Percentiles rank a stretch among this genome's conserved stretches.
These are phyloP conservation scores for Argyrosomus regius DNA, from an alignment of 2,797 vertebrate species.

Conservation along the genomic window DNA sequence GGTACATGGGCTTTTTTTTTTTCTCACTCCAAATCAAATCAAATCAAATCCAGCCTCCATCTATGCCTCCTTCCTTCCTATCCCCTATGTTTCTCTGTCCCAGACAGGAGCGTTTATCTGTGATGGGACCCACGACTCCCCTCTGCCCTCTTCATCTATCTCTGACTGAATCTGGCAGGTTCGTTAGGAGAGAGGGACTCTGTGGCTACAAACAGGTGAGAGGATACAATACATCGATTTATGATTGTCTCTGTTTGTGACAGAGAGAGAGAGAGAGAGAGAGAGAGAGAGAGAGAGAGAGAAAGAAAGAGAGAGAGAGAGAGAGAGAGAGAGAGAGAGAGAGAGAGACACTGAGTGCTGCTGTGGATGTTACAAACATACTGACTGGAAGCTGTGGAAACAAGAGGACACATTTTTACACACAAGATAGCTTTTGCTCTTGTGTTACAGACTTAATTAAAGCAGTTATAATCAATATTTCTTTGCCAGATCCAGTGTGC, in stretches of 20 bases:
- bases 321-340: too few relatives aligned
- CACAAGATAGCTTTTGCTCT: background rate
- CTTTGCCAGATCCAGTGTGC: too few relatives aligned
- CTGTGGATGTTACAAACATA: slow-evolving; percentile 19
- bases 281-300: background rate
- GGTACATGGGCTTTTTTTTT: background rate
- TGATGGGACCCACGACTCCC: slow-evolving; percentile 21
- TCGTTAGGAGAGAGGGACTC: slow-evolving; percentile 34
- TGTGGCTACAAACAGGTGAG: slow-evolving; percentile 40
- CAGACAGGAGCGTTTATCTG: slow-evolving; percentile 44
- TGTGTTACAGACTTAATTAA: background rate
- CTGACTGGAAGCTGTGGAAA: background rate
- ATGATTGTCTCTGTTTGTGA: slow-evolving; percentile 14
- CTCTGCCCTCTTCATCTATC: slow-evolving; percentile 51
- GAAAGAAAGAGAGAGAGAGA: too few relatives aligned
- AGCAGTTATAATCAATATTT: too few relatives aligned
- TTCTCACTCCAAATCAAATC: background rate
- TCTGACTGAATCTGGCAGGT: slow-evolving; percentile 57
- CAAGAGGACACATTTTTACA: slow-evolving; percentile 1
- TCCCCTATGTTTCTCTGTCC: slow-evolving; percentile 25
- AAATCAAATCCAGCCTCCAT: slow-evolving; percentile 4
- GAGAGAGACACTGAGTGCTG: background rate
- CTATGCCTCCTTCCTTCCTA: slow-evolving; percentile 6
- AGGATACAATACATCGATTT: slow-evolving; percentile 27
- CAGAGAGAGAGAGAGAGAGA: background rate